Evolutionary conservation across 1,140 invertebrate genomes (phyloP).

Genomic region (Cylas formicarius): DNA sequence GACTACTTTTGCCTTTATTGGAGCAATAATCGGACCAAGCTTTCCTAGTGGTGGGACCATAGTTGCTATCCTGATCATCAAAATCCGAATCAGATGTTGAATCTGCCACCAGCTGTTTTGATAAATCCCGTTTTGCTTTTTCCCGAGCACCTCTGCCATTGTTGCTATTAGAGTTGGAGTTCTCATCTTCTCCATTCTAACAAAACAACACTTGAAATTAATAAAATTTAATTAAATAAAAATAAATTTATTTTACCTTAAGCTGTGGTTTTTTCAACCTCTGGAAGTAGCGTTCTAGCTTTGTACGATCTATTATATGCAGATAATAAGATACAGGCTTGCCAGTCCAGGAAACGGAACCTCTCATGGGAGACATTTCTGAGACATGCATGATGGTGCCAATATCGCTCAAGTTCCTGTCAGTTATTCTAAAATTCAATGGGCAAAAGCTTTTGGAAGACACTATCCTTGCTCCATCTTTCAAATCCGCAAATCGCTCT

Average conservation of each 20-base stretch:
- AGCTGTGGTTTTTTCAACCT: conserved; percentile 81
- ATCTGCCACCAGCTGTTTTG: conserved; percentile 35
- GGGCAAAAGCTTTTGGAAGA: conserved; percentile 99
- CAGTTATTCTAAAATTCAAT: conserved; percentile 94
- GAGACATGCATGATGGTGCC: conserved; percentile 98
- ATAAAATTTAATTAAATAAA: conserved; percentile 3
- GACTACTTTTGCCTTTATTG: conserved; percentile 50
- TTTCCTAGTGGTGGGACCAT: conserved; percentile 61
- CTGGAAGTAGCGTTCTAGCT: conserved; percentile 93
- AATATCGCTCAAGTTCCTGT: conserved; percentile 82
- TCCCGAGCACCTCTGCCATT: conserved; percentile 30
- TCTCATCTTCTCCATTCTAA: conserved; percentile 30
- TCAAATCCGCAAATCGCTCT: conserved; percentile 90
- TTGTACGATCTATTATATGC: conserved; percentile 92
- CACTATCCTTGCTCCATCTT: conserved; percentile 91
- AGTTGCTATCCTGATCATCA: conserved; percentile 38
- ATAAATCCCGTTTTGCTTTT: conserved; percentile 39
- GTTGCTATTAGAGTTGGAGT: conserved; percentile 24
- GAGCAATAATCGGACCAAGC: conserved; percentile 69
- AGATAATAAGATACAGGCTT: conserved; percentile 97
- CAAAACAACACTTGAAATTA: conserved; percentile 9
- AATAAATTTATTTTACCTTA: conserved; percentile 48
- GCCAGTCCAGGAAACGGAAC: conserved; percentile 96
- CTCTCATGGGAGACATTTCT: conserved; percentile 87
- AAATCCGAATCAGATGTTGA: conserved; percentile 44